Conservation (phyloP, 2,888 invertebrate species). For the Tupiocoris notatus region DNA sequence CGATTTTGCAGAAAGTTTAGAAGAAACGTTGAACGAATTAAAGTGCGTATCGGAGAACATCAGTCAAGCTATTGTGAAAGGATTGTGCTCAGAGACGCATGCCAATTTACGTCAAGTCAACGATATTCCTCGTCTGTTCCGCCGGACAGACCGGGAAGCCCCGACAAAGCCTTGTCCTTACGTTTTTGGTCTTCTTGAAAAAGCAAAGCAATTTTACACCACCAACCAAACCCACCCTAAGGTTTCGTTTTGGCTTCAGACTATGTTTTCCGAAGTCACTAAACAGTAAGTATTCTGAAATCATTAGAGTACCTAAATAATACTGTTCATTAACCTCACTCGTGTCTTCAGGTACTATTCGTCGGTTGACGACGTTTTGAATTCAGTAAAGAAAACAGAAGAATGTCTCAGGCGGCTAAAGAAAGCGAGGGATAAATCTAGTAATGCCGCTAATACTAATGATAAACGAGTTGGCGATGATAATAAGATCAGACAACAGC, state of each 20-base stretch:
- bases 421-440: constrained; percentile 68
- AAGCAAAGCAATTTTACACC: constrained; percentile 62
- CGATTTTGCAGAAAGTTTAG: constrained; percentile 45
- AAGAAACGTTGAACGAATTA: constrained; percentile 43
- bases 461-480: constrained; percentile 75
- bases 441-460: constrained; percentile 54
- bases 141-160: constrained; percentile 85
- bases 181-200: constrained; percentile 65
- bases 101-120: constrained; percentile 72
- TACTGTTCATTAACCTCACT: neutral
- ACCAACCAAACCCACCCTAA: constrained; percentile 57
- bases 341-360: constrained; percentile 62
- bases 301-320: too few relatives aligned
- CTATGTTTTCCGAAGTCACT: constrained; percentile 49
- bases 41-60: constrained; percentile 24
- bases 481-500: constrained; percentile 88
- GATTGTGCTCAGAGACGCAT: constrained; percentile 41
- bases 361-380: constrained; percentile 82
- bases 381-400: constrained; percentile 92
- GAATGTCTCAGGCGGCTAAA: constrained; percentile 89
- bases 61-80: constrained; percentile 30
- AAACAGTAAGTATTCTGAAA: constrained; percentile 58
- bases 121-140: constrained; percentile 88
- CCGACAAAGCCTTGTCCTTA: constrained; percentile 80
- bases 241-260: constrained; percentile 48